Conservation (phyloP, 2,113 vertebrate species). For the Taurulus bubalis region DNA sequence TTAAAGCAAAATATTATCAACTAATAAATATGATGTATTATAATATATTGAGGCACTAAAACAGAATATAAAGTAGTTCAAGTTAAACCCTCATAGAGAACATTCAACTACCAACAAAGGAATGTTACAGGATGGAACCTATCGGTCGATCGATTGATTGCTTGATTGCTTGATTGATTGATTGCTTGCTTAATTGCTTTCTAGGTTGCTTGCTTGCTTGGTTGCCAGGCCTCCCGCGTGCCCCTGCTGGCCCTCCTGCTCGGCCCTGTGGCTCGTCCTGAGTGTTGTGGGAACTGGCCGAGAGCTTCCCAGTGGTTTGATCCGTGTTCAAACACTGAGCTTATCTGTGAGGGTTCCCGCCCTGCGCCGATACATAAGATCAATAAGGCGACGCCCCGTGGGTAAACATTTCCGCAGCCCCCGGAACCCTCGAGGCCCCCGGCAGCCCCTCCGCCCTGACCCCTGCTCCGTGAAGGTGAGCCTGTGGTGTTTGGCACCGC, state of each 20-base stretch:
- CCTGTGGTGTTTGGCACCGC: conserved; percentile 81
- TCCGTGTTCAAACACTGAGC: conserved; percentile 56
- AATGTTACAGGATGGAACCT: too few relatives aligned
- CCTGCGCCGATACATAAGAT: conserved; percentile 71
- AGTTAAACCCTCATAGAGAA: too few relatives aligned
- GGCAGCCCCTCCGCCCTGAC: conserved; percentile 50
- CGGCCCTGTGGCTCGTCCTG: not conserved
- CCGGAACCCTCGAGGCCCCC: not conserved
- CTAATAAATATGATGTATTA: too few relatives aligned
- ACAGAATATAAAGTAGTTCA: too few relatives aligned
- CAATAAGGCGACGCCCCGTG: conserved; percentile 76
- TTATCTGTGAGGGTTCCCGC: conserved; percentile 72
- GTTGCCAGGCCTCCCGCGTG: not conserved
- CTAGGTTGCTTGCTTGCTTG: too few relatives aligned
- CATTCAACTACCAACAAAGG: too few relatives aligned
- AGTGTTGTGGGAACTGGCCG: not conserved
- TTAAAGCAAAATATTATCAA: too few relatives aligned
- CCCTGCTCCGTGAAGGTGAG: conserved; percentile 73
- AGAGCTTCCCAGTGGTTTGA: conserved; percentile 56
- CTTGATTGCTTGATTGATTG: too few relatives aligned
- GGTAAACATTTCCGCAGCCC: conserved; percentile 71
- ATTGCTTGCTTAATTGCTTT: too few relatives aligned
- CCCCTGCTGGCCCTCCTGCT: not conserved
- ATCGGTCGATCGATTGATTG: too few relatives aligned
- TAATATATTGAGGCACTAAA: too few relatives aligned